Base-by-base conservation (phyloP, 1,140 invertebrate genomes). In the Atta cephalotes region DNA sequence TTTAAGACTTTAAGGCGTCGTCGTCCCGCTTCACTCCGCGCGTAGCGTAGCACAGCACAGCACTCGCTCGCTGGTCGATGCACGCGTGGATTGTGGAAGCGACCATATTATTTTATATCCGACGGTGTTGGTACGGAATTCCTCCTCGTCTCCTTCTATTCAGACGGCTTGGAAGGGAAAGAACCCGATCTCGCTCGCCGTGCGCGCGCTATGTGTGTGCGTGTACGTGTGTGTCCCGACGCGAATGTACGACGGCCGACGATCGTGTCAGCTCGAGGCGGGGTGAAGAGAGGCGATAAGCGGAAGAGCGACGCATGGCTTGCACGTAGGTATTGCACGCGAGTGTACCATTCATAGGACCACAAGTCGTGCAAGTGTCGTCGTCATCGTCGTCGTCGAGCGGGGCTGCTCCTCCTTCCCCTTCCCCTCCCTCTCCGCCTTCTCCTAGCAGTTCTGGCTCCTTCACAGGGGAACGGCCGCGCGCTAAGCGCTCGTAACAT, bases 101-200 rank as follows among this genome's bases (percentile, higher is more conserved):
- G 51, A 92, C 86, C 92, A 93, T 93, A 92, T 93, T 92, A 89
- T 92, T 86, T 86, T 76, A 72, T 88, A 76, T 90, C 78, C 62
- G 88, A 80, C 77, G 85, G 72, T 60, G 78, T 68, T 87, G 86
- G 62, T 45, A 81, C 76, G 70, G 35, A 2, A 53, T 82, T 72
- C 79, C 53, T 56, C 12, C 53, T 56, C 18, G 65, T 66, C 39
- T 45, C 39, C 39, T 45, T 45, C 39, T 9, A 9, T 45, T 45
- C 1, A 2, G 39, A 9, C 39, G 9, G 7, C 39, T n/a, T 25
- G 28, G 9, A 18, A 35, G 45, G 25, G n/a, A 65, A 10, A 21
- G 12, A 60, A 39, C 6, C 1, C n/a, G 7, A 35, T 7, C 4
- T 58, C 51, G 1, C n/a, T 31, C 77, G 70, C 25, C 60, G 10